phyloP scores from a whole-genome alignment of 2,113 vertebrate genomes.

The Elgaria multicarinata region DNA sequence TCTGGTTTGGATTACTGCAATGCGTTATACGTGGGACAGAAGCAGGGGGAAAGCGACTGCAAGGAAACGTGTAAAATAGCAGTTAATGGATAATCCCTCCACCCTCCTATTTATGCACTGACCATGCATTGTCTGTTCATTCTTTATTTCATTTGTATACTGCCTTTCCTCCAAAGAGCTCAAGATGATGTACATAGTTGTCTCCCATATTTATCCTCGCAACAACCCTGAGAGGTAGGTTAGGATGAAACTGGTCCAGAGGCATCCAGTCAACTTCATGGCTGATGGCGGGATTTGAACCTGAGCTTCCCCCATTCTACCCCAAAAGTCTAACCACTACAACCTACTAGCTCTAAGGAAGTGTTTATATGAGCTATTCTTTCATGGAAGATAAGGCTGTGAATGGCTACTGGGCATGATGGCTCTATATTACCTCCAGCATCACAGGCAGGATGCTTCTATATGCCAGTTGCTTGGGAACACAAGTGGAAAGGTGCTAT shows the following conservation, averaged over 20 bases:
- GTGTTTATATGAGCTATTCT: conserved; percentile 11
- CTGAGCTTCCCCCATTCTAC: neutral
- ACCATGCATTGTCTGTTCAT: neutral
- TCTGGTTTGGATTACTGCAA: too few relatives aligned
- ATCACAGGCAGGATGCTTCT: too few relatives aligned
- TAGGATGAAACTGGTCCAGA: neutral
- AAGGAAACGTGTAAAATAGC: conserved; percentile 64
- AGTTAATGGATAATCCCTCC: neutral
- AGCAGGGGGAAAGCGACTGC: too few relatives aligned
- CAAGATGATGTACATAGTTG: neutral
- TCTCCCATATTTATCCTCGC: neutral
- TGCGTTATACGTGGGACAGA: too few relatives aligned
- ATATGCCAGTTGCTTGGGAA: too few relatives aligned
- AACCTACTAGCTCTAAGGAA: neutral
- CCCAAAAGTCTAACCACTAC: neutral
- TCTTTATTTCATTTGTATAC: neutral
- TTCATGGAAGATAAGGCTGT: too few relatives aligned
- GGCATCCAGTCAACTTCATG: too few relatives aligned
- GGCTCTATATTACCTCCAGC: too few relatives aligned
- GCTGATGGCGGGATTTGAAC: neutral
- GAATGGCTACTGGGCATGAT: too few relatives aligned
- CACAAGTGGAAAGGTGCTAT: too few relatives aligned
- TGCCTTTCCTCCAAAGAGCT: neutral
- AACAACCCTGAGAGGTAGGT: neutral
- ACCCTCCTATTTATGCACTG: neutral